Evolutionary conservation across 2,797 vertebrate genomes (phyloP), one percentile per base, ranked within the genome.

Genomic region (Lates japonicus): DNA sequence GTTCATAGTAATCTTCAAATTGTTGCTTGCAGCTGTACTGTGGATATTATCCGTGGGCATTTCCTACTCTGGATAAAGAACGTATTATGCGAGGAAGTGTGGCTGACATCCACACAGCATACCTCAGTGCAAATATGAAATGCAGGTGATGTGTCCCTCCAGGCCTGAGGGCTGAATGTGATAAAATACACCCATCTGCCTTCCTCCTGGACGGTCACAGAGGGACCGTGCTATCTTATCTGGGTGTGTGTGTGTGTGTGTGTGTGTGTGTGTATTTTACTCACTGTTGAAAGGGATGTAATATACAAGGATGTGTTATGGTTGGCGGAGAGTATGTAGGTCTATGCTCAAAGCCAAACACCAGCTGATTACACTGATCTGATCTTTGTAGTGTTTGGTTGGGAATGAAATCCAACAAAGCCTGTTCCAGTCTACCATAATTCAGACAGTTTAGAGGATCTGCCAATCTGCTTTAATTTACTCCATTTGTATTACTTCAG

Each of bases 41-140:
- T 90, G 83, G 66, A 81, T 76, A 64, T 81, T 84, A 81, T 79
- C 78, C 69, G 44, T 22, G 81, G 82, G 88, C 88, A 85, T 91
- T 94, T 93, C 91, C 93, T 90, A 87, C 73, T 59, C 62, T 69
- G 75, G 72, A 95, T 89, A 94, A 93, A 92, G 90, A 78, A 62
- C 39, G 57, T 81, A 90, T 90, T 95, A 92, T 95, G 74, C 31
- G 12, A 42, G 77, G 76, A 63, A 83, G 85, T 84, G 80, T 93
- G 90, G 92, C 70, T n/a, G 80, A 66, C 92, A 94, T 89, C 76
- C 20, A 52, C 67, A 51, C 80, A 78, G 74, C 86, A 92, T 70
- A 69, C 11, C 65, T 76, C 60, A 48, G 59, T 83, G 58, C 78
- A 88, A 76, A n/a, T n/a, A 80, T 89, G 42, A 84, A 87, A 87